A percentile compares a stretch with the other conserved stretches of the same genome.
These are phyloP conservation scores for Ectemnius continuus DNA, from an alignment of 2,888 invertebrate species.

Conservation along the genomic window DNA sequence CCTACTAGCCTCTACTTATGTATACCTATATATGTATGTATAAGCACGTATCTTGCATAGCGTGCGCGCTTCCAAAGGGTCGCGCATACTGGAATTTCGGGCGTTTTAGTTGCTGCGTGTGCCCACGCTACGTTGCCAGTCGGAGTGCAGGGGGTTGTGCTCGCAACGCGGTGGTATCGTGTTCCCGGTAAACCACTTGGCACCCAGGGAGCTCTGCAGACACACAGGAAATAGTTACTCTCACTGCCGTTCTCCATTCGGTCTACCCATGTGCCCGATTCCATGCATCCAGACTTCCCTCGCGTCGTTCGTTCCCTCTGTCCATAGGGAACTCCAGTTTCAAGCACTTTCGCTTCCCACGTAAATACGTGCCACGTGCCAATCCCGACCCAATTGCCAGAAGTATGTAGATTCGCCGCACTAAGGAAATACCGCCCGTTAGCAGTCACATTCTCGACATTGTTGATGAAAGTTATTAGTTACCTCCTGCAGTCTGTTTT, in stretches of 20 bases:
- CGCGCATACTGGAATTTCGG: too few relatives aligned
- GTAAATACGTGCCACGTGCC: constrained; percentile 10
- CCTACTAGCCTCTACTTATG: too few relatives aligned
- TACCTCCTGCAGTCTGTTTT: too few relatives aligned
- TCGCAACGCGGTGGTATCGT: constrained; percentile 26
- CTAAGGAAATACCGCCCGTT: not conserved
- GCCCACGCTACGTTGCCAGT: too few relatives aligned
- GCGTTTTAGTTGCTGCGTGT: too few relatives aligned
- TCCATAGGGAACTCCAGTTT: constrained; percentile 4
- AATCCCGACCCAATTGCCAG: not conserved
- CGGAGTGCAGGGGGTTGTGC: not conserved
- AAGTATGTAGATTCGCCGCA: not conserved
- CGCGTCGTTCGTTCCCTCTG: not conserved
- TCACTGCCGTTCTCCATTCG: constrained; percentile 47
- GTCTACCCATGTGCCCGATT: constrained; percentile 11
- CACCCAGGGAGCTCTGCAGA: constrained; percentile 41
- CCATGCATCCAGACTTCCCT: not conserved
- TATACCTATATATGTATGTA: constrained; percentile 12
- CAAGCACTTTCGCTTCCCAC: constrained; percentile 4
- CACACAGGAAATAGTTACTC: constrained; percentile 48
- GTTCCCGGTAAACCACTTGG: constrained; percentile 50
- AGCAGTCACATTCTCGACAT: not conserved
- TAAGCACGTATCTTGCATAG: not conserved
- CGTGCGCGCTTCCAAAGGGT: not conserved
- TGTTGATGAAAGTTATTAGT: too few relatives aligned